Evolutionary conservation across 2,888 invertebrate genomes (phyloP).

Genomic region (Heliconius aoede): DNA sequence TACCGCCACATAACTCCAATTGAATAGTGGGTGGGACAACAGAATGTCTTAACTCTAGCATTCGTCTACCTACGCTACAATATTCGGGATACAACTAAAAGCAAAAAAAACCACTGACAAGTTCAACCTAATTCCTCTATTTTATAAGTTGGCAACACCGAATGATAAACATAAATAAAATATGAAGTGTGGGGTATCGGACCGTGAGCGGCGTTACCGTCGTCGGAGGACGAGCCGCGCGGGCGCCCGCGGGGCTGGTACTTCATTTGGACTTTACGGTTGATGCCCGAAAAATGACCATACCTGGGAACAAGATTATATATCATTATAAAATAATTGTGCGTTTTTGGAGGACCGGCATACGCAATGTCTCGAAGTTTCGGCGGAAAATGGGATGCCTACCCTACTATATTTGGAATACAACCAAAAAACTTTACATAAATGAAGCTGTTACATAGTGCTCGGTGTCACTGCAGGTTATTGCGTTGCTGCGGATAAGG

Average conservation of each 20-base stretch:
- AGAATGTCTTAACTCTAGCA: neutral
- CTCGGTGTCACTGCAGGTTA: too few species aligned
- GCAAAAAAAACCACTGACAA: too few species aligned
- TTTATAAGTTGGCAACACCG: slow-evolving; percentile 6
- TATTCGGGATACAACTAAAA: too few species aligned
- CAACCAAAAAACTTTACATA: too few species aligned
- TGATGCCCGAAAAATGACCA: slow-evolving; percentile 99
- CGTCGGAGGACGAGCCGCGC: slow-evolving; percentile 95
- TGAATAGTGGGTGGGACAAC: neutral
- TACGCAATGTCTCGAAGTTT: too few species aligned
- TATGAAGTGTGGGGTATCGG: slow-evolving; percentile 51
- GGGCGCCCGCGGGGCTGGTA: slow-evolving; percentile 98
- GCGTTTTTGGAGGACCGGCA: too few species aligned
- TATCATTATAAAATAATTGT: neutral
- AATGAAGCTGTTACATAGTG: too few species aligned
- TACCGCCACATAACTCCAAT: neutral
- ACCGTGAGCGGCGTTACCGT: slow-evolving; percentile 86
- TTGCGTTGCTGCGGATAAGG: too few species aligned
- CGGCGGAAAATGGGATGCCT: too few species aligned
- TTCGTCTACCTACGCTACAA: too few species aligned
- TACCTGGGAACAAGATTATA: slow-evolving; percentile 86
- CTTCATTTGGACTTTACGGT: slow-evolving; percentile 99
- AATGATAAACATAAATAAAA: neutral
- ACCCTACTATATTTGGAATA: too few species aligned
- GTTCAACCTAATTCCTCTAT: neutral